These are phyloP conservation scores for Pterophyllum scalare DNA, from an alignment of 2,113 vertebrate species.

Conservation along the genomic window DNA sequence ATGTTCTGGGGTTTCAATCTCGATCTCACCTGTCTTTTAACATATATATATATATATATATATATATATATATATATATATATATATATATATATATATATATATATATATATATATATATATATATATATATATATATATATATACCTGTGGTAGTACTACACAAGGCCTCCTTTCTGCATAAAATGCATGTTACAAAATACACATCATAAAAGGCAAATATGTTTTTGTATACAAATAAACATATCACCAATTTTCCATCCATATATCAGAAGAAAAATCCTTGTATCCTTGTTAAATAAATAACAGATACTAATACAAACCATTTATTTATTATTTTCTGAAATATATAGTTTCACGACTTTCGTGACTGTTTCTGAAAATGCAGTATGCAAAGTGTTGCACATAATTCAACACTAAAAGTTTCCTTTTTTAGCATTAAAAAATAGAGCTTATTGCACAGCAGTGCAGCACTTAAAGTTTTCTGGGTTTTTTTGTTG, in stretches of 20 bases:
- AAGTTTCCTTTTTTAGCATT: background rate
- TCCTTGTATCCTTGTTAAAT: background rate
- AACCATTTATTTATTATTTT: background rate
- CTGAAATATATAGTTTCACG: background rate
- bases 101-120: no score
- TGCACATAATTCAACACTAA: background rate
- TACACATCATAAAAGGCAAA: background rate
- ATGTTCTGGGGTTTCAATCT: background rate
- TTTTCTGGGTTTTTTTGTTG: slow-evolving; percentile 2
- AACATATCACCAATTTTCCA: background rate
- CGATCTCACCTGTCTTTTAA: background rate
- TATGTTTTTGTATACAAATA: background rate
- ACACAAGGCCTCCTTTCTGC: background rate
- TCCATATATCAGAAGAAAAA: background rate
- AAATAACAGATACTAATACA: background rate
- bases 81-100: no score
- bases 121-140: no score
- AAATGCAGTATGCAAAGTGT: background rate
- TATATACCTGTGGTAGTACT: background rate
- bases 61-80: no score
- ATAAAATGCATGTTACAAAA: background rate
- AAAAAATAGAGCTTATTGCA: slow-evolving; percentile 44
- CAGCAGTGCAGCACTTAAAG: slow-evolving; percentile 41
- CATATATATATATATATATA: no score
- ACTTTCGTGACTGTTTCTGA: background rate